Conservation (phyloP, 2,113 vertebrate species). For the Cebus imitator region DNA sequence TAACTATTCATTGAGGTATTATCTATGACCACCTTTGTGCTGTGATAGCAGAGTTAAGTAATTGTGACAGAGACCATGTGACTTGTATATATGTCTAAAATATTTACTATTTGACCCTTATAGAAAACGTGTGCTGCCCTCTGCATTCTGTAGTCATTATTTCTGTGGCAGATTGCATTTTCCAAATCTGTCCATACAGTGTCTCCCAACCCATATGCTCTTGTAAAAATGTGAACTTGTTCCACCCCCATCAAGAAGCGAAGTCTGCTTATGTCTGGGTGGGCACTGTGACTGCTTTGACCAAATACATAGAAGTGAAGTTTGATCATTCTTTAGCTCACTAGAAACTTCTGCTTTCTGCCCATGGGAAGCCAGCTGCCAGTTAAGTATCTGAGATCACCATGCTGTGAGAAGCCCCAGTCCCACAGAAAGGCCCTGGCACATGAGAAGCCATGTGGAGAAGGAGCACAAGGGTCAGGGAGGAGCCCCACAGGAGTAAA, state of each 20-base stretch:
- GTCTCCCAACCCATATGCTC: neutral
- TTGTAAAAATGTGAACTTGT: neutral
- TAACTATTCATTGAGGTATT: neutral
- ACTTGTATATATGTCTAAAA: neutral
- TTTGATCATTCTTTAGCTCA: neutral
- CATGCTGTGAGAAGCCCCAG: neutral
- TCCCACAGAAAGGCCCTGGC: neutral
- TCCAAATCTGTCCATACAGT: neutral
- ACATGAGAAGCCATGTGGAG: neutral
- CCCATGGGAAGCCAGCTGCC: neutral
- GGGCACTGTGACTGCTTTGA: neutral
- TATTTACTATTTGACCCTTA: neutral
- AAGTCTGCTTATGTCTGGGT: neutral
- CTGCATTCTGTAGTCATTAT: neutral
- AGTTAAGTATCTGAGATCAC: neutral
- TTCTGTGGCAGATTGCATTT: neutral
- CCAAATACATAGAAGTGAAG: neutral
- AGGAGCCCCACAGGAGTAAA: neutral
- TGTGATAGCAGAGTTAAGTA: neutral
- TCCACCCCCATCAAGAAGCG: neutral
- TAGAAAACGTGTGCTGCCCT: neutral
- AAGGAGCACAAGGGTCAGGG: neutral
- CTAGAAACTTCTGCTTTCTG: neutral
- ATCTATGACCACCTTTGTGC: neutral
- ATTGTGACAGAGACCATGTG: neutral